Percentiles rank a stretch among this genome's conserved stretches.
These are phyloP conservation scores for Bombus waltoni DNA, from an alignment of 1,140 invertebrate species.

Conservation along the genomic window DNA sequence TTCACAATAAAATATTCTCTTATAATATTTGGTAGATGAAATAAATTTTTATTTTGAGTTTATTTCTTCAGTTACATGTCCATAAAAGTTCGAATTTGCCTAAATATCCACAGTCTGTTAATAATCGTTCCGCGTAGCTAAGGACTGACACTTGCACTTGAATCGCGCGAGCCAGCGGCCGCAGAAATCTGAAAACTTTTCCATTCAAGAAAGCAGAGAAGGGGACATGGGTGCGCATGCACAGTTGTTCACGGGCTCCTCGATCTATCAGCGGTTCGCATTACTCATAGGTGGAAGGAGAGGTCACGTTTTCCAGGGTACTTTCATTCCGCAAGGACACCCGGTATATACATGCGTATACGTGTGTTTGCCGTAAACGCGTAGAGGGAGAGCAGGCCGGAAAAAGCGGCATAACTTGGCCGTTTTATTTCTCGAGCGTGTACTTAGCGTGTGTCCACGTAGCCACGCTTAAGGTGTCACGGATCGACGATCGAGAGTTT, in stretches of 20 bases:
- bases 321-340: slow-evolving; percentile 83
- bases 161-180: too few relatives aligned
- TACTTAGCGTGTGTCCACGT: slow-evolving; percentile 24
- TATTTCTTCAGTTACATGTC: too few relatives aligned
- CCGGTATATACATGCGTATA: slow-evolving; percentile 59
- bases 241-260: too few relatives aligned
- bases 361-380: slow-evolving; percentile 36
- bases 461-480: slow-evolving; percentile 55
- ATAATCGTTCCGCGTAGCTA: background rate
- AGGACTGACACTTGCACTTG: background rate
- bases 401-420: slow-evolving; percentile 71
- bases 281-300: slow-evolving; percentile 65
- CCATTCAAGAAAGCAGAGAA: slow-evolving; percentile 16
- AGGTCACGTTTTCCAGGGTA: slow-evolving; percentile 81
- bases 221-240: background rate
- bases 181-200: slow-evolving; percentile 5
- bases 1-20: too few relatives aligned
- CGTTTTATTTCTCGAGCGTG: slow-evolving; percentile 51
- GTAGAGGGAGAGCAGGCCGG: slow-evolving; percentile 55
- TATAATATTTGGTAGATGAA: too few relatives aligned
- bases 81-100: too few relatives aligned
- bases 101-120: too few relatives aligned
- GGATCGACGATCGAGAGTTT: slow-evolving; percentile 61
- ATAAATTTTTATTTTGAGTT: too few relatives aligned
- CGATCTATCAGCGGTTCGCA: slow-evolving; percentile 10